Evolutionary conservation across 2,888 invertebrate species (phyloP), one percentile per base, ranked within the genome.

Genomic region (Athalia cordata): DNA sequence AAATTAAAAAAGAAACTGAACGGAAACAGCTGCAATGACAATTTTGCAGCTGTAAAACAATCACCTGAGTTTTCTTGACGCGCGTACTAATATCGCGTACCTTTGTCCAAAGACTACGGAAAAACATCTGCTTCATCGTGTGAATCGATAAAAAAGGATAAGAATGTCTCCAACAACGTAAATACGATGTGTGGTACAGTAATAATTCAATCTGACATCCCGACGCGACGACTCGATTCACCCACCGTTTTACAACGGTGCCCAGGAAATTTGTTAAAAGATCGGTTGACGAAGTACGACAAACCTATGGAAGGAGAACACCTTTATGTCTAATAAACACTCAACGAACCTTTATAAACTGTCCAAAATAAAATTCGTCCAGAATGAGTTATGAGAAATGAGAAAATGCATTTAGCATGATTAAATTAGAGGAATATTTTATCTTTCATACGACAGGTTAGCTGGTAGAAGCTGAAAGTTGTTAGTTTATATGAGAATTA

Each of bases 251-350:
- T 47, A 59, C 72, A 9, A 9, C 47, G 47, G 11, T 29, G 57
- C 55, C 45, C 43, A 70, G 57, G 57, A 59, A 47, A 72, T 72
- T 59, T 47, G 72, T 52, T 55, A 59, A 72, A 47, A 59, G 7
- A 29, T n/a, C n/a, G 3, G 5, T 13, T 13, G 5, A 15, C 8
- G 50, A 29, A 52, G 29, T 29, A 11, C 11, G n/a, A 15, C 9
- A 67, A 67, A 8, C 49, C 47, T n/a, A 4, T 7, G 29, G 0
- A 29, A n/a, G 47, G n/a, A 13, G 11, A 29, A 5, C 47, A 6
- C 6, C 1, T 9, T 8, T 43, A 15, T 3, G 13, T 66, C 47
- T 13, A 13, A 13, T 50, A 9, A 29, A 29, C 29, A 29, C 29
- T 29, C 29, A 29, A 29, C 0, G 29, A 29, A 29, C 0, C 29